Conservation (phyloP, 64 coral and sea anemone genomes). For the Pocillopora damicornis region DNA sequence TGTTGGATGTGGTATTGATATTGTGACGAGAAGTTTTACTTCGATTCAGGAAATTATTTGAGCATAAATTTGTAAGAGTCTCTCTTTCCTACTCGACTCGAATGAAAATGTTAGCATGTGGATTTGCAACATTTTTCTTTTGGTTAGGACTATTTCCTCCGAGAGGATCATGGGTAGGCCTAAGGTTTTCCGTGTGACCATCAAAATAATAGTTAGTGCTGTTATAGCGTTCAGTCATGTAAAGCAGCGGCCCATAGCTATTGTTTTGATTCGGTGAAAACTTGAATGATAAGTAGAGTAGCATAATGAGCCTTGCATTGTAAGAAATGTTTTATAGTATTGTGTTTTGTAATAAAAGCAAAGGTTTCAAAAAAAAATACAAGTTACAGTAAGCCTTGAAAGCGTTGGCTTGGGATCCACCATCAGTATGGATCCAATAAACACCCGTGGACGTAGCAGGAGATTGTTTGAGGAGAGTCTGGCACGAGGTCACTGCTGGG, state of each 20-base stretch:
- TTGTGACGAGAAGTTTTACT: too few relatives aligned
- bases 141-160: background rate
- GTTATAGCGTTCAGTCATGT: too few relatives aligned
- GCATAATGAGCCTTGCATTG: too few relatives aligned
- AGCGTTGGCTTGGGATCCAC: conserved; percentile 16
- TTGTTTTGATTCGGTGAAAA: background rate
- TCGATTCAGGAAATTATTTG: background rate
- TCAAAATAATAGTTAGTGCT: too few relatives aligned
- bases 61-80: too few relatives aligned
- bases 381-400: conserved; percentile 26
- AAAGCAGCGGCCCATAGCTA: too few relatives aligned
- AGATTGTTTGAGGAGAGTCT: conserved; percentile 3
- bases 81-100: background rate
- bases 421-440: conserved; percentile 34
- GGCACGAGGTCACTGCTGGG: background rate
- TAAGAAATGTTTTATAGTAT: too few relatives aligned
- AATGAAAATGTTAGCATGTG: background rate
- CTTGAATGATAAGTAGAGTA: background rate
- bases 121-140: background rate
- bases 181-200: too few relatives aligned
- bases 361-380: background rate
- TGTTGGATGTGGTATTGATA: too few relatives aligned
- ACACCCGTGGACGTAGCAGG: background rate
- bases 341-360: too few relatives aligned
- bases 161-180: conserved; percentile 8